A percentile compares a stretch with the other conserved stretches of the same genome.
These are phyloP conservation scores for Chelonia mydas DNA, from an alignment of 2,797 vertebrate genomes.

Conservation along the genomic window DNA sequence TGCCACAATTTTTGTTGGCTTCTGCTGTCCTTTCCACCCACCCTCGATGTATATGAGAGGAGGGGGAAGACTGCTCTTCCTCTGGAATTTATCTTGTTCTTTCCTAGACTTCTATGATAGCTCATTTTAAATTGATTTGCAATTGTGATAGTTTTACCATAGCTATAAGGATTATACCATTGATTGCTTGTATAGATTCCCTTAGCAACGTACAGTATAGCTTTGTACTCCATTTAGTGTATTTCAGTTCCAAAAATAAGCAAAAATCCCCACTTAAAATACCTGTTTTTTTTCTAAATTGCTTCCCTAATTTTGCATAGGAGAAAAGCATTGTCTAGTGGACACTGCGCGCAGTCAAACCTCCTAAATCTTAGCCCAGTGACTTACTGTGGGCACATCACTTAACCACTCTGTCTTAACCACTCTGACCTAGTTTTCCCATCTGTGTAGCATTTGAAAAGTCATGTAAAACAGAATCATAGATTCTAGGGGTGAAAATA, in stretches of 20 bases:
- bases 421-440: slow-evolving; percentile 28
- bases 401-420: background rate
- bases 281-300: background rate
- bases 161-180: background rate
- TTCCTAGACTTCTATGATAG: background rate
- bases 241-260: background rate
- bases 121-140: background rate
- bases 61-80: background rate
- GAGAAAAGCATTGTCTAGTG: slow-evolving; percentile 7
- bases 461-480: slow-evolving; percentile 65
- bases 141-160: background rate
- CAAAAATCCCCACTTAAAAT: background rate
- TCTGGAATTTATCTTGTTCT: background rate
- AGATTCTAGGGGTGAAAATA: slow-evolving; percentile 55
- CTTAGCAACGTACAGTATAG: background rate
- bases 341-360: background rate
- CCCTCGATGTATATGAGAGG: background rate
- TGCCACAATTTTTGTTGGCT: background rate
- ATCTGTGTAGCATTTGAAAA: slow-evolving; percentile 56
- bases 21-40: background rate
- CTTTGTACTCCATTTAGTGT: background rate
- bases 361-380: background rate
- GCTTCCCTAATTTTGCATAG: background rate
- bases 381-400: slow-evolving; percentile 20
- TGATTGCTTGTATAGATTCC: background rate